Conservation (phyloP, 2,797 vertebrate genomes). For the Tadarida brasiliensis region DNA sequence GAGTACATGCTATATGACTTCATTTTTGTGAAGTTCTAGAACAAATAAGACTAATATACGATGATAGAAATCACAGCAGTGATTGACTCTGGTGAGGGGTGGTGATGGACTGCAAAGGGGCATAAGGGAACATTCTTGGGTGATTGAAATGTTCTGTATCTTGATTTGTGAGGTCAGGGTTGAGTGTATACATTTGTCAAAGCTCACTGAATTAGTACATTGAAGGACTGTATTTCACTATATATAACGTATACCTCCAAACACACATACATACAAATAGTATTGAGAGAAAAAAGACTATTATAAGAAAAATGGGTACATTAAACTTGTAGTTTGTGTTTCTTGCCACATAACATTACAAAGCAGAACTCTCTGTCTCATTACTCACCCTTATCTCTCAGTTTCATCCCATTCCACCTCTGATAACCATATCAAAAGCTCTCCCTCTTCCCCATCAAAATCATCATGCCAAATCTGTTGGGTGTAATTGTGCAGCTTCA, state of each 20-base stretch:
- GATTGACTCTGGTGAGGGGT: neutral
- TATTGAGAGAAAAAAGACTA: neutral
- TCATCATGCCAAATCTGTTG: neutral
- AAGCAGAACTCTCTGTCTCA: neutral
- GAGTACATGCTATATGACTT: neutral
- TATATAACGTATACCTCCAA: conserved; percentile 45
- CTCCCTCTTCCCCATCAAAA: neutral
- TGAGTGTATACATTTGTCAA: conserved; percentile 10
- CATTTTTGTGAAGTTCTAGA: conserved; percentile 60
- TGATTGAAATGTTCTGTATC: conserved; percentile 5
- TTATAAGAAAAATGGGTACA: conserved; percentile 33
- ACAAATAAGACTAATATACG: neutral
- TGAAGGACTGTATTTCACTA: conserved; percentile 41
- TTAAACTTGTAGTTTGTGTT: conserved; percentile 38
- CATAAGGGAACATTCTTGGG: neutral
- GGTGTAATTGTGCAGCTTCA: neutral
- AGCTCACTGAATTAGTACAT: neutral
- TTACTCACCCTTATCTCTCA: neutral
- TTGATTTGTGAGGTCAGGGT: conserved; percentile 44
- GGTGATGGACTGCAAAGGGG: neutral
- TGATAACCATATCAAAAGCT: neutral
- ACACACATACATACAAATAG: conserved; percentile 44
- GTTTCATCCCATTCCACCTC: neutral
- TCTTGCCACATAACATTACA: neutral
- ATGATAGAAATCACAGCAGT: conserved; percentile 51